Evolutionary conservation across 2,113 vertebrate species (phyloP).

Genomic region (Romanogobio albipinnatus): DNA sequence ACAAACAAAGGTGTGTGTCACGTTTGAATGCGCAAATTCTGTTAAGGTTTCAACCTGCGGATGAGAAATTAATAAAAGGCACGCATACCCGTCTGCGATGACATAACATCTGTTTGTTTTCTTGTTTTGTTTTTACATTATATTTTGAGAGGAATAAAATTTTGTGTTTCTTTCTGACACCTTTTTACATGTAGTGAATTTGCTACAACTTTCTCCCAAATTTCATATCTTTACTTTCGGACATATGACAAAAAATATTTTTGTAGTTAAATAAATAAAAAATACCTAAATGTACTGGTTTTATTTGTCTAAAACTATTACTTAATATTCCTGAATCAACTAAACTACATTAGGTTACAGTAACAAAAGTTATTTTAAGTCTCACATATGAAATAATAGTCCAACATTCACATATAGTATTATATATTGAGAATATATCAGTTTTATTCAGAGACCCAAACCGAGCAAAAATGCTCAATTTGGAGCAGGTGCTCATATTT

Average conservation of each 20-base stretch:
- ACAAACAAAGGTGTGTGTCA: conserved; percentile 69
- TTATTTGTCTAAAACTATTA: background rate
- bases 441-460: no score
- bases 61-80: conserved; percentile 56
- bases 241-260: background rate
- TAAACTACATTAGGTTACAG: background rate
- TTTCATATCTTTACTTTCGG: background rate
- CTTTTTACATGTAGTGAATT: background rate
- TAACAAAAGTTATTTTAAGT: background rate
- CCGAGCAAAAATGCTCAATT: no score
- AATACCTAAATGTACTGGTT: background rate
- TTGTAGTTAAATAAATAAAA: background rate
- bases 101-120: background rate
- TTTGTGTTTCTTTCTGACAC: no score
- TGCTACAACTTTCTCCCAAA: background rate
- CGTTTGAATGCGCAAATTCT: conserved; percentile 56
- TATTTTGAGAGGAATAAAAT: background rate
- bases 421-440: no score
- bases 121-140: background rate
- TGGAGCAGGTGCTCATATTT: no score
- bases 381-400: background rate
- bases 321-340: background rate
- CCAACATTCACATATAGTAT: no score
- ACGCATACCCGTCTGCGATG: conserved; percentile 30
- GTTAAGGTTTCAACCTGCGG: conserved; percentile 41